Evolutionary conservation across 2,888 invertebrate genomes (phyloP).

Genomic region (Drosophila quasianomalipes): DNA sequence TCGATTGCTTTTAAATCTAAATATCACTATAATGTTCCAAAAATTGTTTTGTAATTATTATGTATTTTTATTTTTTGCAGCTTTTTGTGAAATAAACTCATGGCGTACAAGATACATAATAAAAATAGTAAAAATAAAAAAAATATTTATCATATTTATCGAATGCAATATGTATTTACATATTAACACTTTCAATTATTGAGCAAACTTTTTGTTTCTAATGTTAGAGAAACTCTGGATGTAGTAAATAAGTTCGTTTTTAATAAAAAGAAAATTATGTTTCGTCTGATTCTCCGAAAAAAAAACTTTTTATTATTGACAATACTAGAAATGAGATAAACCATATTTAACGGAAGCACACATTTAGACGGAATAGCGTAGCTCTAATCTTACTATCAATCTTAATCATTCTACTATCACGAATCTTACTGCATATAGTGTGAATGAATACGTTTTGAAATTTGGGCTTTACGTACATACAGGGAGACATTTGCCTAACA

Average conservation of each 20-base stretch:
- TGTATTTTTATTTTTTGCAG: too few species aligned
- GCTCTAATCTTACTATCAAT: slow-evolving; percentile 21
- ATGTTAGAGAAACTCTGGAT: neutral
- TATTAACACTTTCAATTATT: neutral
- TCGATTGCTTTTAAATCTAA: too few species aligned
- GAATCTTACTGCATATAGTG: slow-evolving; percentile 12
- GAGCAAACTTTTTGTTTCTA: neutral
- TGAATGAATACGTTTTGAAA: neutral
- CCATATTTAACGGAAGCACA: slow-evolving; percentile 39
- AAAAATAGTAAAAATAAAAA: neutral
- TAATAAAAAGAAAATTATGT: neutral
- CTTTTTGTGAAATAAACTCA: too few species aligned
- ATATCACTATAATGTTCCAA: too few species aligned
- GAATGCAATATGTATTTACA: neutral
- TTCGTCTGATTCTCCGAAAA: neutral
- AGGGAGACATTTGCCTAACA: neutral
- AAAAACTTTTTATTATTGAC: neutral
- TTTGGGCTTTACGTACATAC: neutral
- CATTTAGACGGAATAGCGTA: slow-evolving; percentile 32
- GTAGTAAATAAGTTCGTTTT: neutral
- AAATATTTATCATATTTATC: neutral
- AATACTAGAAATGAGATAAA: slow-evolving; percentile 4
- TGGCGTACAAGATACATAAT: neutral
- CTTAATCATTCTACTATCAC: slow-evolving; percentile 20
- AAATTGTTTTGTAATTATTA: too few species aligned